Evolutionary conservation across 2,113 vertebrate genomes (phyloP).

Genomic region (Picathartes gymnocephalus): DNA sequence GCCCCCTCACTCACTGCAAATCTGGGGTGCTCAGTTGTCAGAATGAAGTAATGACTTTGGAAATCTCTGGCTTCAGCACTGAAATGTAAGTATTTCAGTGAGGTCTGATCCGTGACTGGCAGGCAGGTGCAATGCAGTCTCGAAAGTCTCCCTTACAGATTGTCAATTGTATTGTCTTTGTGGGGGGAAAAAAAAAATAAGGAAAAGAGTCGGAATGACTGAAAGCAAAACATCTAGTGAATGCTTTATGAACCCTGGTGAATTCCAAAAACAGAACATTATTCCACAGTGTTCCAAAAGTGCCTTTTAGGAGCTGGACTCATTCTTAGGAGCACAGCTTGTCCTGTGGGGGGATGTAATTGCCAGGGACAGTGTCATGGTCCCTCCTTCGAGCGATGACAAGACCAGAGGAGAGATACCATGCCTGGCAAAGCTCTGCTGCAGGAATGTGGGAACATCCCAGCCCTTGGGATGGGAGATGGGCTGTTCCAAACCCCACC

Average conservation of each 20-base stretch:
- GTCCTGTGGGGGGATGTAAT: neutral
- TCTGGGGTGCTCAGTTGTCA: neutral
- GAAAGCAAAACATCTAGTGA: neutral
- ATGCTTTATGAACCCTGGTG: neutral
- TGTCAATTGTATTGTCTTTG: neutral
- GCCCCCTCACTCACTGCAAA: neutral
- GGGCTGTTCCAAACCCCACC: neutral
- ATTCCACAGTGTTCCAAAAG: neutral
- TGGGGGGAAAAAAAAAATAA: rapidly evolving
- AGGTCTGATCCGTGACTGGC: neutral
- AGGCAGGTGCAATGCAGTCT: neutral
- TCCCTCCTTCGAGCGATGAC: rapidly evolving
- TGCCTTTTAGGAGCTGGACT: neutral
- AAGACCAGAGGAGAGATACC: neutral
- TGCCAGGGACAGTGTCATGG: neutral
- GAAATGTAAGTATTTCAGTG: neutral
- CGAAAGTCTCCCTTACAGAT: neutral
- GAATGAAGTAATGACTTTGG: neutral
- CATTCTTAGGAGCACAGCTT: neutral
- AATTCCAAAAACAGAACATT: neutral
- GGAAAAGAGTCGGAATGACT: neutral
- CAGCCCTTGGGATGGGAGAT: neutral
- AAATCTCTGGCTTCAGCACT: neutral
- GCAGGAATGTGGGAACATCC: neutral
- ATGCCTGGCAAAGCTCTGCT: neutral